Evolutionary conservation across 2,888 invertebrate genomes (phyloP).

Genomic region (Parapristionchus giblindavisi): DNA sequence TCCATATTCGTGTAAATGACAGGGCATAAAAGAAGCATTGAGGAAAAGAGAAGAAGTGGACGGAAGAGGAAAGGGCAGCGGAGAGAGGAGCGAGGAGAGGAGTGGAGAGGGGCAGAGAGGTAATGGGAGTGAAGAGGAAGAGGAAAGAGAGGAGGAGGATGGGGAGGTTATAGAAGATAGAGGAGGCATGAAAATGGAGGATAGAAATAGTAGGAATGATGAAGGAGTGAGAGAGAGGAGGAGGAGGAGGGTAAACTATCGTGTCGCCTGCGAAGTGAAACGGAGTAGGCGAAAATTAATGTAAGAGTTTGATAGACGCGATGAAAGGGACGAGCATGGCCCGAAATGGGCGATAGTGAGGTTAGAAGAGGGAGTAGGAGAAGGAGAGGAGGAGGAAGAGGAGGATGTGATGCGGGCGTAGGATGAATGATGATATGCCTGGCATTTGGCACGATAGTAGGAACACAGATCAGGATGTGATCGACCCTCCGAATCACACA

Average conservation of each 20-base stretch:
- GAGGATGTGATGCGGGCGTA: too few relatives aligned
- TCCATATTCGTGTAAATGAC: too few relatives aligned
- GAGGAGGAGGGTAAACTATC: constrained; percentile 14
- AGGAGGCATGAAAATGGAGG: not conserved
- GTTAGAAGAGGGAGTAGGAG: not conserved
- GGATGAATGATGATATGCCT: not conserved
- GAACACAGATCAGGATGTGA: constrained; percentile 25
- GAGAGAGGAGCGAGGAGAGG: not conserved
- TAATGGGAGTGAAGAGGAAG: not conserved
- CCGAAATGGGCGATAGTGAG: constrained; percentile 22
- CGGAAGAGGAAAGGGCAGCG: not conserved
- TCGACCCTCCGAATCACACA: constrained; percentile 9
- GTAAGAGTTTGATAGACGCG: not conserved
- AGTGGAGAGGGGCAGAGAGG: not conserved
- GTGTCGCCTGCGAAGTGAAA: too few relatives aligned
- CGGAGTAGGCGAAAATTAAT: not conserved
- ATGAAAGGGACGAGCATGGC: constrained; percentile 17
- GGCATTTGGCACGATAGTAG: constrained; percentile 9
- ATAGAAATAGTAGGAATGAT: not conserved
- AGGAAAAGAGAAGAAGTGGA: not conserved
- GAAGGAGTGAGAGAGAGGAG: not conserved
- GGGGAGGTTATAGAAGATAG: not conserved
- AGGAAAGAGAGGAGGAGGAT: not conserved
- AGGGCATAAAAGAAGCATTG: too few relatives aligned
- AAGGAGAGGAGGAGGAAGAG: not conserved